Evolutionary conservation across 2,113 vertebrate species (phyloP), one percentile per base, ranked within the genome.

Genomic region (Polyodon spathula): DNA sequence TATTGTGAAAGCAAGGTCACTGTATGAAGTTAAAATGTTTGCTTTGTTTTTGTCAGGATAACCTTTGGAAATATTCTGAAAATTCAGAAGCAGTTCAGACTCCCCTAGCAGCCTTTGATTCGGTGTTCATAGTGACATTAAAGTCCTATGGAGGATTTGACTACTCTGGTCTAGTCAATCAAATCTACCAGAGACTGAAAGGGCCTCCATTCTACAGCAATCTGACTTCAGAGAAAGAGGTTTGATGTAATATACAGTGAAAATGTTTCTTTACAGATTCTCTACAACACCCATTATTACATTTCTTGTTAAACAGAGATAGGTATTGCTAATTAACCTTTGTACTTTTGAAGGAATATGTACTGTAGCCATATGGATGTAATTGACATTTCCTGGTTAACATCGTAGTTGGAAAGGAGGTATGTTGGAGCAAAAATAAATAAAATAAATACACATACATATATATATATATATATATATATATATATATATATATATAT

Each of bases 61-160:
- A 69, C 59, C 66, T 90, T 64, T 89, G 84, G 85, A 89, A 88
- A 76, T 67, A 77, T n/a, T 11, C 58, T 12, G 8, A 86, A 61
- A 77, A 63, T 58, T 59, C 59, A 58, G 66, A 37, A 37, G 70
- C 60, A 1, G 72, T 67, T 43, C 67, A 40, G 0, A 68, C 11
- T 0, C 37, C 73, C 17, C 51, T 81, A 0, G 72, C 63, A 52
- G 72, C 79, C 40, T 89, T 82, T 0, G 63, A 84, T 6, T 79
- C 80, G 44, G 66, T 75, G 5, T 81, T 92, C 56, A 54, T 91
- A 43, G 70, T 88, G 0, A 75, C 71, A 5, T 75, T 89, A 51
- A 78, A 75, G 59, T 72, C 75, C 57, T 78, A 78, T 0, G 61
- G 72, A 0, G 68, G 81, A 40, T 77, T 74, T 5, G 67, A 78